These are phyloP conservation scores for Reinhardtius hippoglossoides DNA, from an alignment of 2,113 vertebrate genomes.

Conservation along the genomic window DNA sequence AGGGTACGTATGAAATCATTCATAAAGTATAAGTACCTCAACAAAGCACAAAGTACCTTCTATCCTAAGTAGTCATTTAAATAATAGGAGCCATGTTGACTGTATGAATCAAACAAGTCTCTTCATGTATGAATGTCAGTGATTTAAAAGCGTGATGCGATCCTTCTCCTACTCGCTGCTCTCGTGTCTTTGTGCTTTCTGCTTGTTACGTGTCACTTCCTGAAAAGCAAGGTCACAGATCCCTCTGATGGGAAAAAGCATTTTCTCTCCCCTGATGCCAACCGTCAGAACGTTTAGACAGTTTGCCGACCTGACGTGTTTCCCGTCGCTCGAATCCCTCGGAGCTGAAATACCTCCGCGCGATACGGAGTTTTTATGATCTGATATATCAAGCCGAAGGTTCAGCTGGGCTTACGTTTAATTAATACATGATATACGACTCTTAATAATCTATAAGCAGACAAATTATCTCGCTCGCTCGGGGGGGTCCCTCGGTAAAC, in stretches of 20 bases:
- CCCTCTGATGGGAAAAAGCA: conserved; percentile 31
- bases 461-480: conserved; percentile 31
- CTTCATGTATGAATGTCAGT: no score
- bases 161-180: conserved; percentile 2
- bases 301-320: conserved; percentile 22
- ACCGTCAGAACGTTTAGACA: conserved; percentile 22
- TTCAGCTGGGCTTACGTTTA: conserved; percentile 28
- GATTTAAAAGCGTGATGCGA: background rate
- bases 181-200: conserved; percentile 3
- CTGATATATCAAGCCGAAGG: conserved; percentile 35
- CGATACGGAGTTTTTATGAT: conserved; percentile 9
- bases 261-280: conserved; percentile 29
- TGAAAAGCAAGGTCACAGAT: conserved; percentile 41
- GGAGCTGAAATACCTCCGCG: conserved; percentile 10
- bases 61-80: background rate
- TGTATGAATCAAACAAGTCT: no score
- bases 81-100: conserved; percentile 3
- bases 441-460: conserved; percentile 26
- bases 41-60: background rate
- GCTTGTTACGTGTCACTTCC: conserved; percentile 36
- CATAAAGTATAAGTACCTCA: no score
- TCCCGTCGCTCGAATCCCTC: conserved; percentile 14
- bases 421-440: conserved; percentile 39
- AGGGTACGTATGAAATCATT: no score
- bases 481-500: conserved; percentile 6